Conservation (phyloP, 2,888 invertebrate species). For the Prostheceraeus crozeri region DNA sequence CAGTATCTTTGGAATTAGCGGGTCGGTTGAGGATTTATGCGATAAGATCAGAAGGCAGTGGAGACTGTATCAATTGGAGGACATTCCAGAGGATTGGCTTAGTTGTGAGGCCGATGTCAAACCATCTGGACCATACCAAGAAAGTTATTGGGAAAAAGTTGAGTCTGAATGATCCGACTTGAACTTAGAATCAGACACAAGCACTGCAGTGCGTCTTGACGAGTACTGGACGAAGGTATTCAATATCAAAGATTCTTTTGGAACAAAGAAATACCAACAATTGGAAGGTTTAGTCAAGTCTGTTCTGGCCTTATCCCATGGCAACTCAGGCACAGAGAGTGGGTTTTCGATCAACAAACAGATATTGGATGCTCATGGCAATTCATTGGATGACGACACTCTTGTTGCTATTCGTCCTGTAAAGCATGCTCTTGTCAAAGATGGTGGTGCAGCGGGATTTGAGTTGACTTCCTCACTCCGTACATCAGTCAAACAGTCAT, state of each 20-base stretch:
- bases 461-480: no score
- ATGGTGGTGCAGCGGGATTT: no score
- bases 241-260: background rate
- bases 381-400: slow-evolving; percentile 16
- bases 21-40: slow-evolving; percentile 7
- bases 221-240: background rate
- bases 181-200: no score
- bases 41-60: slow-evolving; percentile 21
- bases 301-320: slow-evolving; percentile 14
- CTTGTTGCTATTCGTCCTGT: slow-evolving; percentile 24
- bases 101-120: no score
- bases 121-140: no score
- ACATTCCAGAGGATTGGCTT: slow-evolving; percentile 20
- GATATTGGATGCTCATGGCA: slow-evolving; percentile 2
- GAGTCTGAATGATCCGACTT: no score
- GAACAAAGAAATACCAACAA: slow-evolving; percentile 15
- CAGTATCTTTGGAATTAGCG: background rate
- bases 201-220: slow-evolving; percentile 20
- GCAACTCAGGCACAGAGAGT: slow-evolving; percentile 9
- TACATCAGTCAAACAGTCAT: no score
- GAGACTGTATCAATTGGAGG: slow-evolving; percentile 10
- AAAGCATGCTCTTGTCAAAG: no score
- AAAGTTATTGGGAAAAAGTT: no score
- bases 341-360: slow-evolving; percentile 20
- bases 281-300: background rate